Evolutionary conservation across 2,797 vertebrate genomes (phyloP).

Genomic region (Centropyge bicolor): DNA sequence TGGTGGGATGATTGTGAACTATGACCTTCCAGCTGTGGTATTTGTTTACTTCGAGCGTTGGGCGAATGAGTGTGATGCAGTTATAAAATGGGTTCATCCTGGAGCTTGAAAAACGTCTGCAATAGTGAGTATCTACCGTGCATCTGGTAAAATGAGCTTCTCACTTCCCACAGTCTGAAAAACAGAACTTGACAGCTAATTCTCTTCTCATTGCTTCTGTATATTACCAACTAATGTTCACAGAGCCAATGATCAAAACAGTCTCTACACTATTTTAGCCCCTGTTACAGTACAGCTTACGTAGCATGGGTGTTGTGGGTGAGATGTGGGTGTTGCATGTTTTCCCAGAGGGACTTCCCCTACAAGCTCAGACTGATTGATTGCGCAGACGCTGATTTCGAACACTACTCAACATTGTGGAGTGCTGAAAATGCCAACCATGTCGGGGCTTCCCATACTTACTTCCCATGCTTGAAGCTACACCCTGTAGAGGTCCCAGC

Average conservation of each 20-base stretch:
- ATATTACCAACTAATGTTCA: neutral
- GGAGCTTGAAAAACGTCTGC: conserved; percentile 1
- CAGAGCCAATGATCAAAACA: neutral
- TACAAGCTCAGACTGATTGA: neutral
- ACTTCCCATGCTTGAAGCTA: too few species aligned
- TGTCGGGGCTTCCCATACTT: too few species aligned
- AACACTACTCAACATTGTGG: neutral
- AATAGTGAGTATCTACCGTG: neutral
- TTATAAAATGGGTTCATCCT: conserved; percentile 11
- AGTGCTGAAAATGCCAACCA: neutral
- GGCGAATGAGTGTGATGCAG: conserved; percentile 26
- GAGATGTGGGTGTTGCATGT: neutral
- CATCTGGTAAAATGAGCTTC: conserved; percentile 2
- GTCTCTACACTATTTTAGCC: neutral
- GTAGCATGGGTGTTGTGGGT: neutral
- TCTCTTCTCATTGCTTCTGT: neutral
- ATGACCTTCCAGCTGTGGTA: conserved; percentile 54
- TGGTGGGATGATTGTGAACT: conserved; percentile 46
- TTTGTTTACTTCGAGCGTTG: conserved; percentile 33
- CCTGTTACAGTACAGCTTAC: neutral
- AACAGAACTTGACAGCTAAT: conserved; percentile 1
- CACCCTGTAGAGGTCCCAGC: too few species aligned
- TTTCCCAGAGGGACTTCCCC: conserved; percentile 7
- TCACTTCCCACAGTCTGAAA: neutral
- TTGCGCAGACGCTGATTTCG: neutral